Percentiles rank a stretch among this genome's conserved stretches.
phyloP scores from a whole-genome alignment of 1,140 invertebrate species.

The Drosophila triauraria region DNA sequence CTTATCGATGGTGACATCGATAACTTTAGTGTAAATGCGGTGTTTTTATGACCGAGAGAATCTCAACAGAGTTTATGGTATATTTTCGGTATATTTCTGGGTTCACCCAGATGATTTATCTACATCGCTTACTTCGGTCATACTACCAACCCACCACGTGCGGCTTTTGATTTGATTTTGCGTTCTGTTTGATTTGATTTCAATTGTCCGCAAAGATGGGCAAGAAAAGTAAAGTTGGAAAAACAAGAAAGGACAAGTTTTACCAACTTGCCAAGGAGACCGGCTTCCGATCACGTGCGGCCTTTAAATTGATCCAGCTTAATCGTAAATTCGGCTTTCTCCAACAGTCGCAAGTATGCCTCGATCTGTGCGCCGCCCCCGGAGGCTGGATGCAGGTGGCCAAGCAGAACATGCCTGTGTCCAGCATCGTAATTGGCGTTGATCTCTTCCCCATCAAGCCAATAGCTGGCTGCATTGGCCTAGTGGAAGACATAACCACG shows the following conservation, averaged over 20 bases:
- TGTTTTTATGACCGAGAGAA: no score
- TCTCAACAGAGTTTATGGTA: no score
- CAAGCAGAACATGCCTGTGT: constrained; percentile 98
- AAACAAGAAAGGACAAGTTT: constrained; percentile 98
- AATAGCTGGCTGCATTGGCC: constrained; percentile 94
- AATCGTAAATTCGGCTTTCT: constrained; percentile 99
- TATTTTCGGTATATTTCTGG: background rate
- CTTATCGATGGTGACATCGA: no score
- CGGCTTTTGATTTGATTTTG: constrained; percentile 15
- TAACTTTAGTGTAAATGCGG: no score
- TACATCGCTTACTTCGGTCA: background rate
- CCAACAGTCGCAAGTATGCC: constrained; percentile 96
- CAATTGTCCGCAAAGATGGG: constrained; percentile 90
- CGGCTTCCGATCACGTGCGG: constrained; percentile 98
- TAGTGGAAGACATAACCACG: constrained; percentile 98
- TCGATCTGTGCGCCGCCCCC: constrained; percentile 99
- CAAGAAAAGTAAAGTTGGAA: constrained; percentile 98
- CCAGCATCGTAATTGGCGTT: constrained; percentile 97
- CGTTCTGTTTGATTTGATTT: background rate
- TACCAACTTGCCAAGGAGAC: constrained; percentile 99
- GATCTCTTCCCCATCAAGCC: constrained; percentile 98
- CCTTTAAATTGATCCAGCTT: constrained; percentile 99
- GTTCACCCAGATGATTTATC: no score
- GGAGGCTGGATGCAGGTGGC: constrained; percentile 99
- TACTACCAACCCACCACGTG: constrained; percentile 1